Conservation (phyloP, 2,113 vertebrate genomes). For the Engystomops pustulosus region DNA sequence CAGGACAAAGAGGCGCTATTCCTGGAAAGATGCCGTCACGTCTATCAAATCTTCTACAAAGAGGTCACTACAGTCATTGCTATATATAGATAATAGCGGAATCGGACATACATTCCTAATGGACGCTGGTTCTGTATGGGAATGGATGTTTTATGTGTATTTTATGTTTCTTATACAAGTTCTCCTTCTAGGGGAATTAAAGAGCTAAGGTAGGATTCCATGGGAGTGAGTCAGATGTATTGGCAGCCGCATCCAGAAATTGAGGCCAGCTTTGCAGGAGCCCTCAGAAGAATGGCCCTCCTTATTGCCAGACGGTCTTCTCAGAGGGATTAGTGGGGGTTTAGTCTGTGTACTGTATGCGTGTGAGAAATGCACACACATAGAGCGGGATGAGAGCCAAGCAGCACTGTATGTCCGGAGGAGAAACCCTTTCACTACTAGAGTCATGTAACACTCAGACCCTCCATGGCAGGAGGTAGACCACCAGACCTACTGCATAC, state of each 20-base stretch:
- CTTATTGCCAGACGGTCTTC: constrained; percentile 68
- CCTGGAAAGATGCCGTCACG: not conserved
- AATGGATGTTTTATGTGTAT: constrained; percentile 4
- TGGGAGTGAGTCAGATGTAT: constrained; percentile 85
- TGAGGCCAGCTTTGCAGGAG: constrained; percentile 73
- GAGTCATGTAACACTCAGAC: not conserved
- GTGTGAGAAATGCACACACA: not conserved
- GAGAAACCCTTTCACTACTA: constrained; percentile 8
- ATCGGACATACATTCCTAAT: not conserved
- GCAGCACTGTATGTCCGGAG: constrained; percentile 37
- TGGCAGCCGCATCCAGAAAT: constrained; percentile 76
- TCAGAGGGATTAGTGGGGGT: constrained; percentile 64
- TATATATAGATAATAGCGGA: not conserved
- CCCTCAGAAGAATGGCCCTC: constrained; percentile 63
- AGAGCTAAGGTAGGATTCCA: constrained; percentile 89
- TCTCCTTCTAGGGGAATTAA: constrained; percentile 88
- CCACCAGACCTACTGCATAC: not conserved
- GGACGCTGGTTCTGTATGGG: not conserved
- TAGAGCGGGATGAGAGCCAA: constrained; percentile 56
- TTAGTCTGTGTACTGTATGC: not conserved
- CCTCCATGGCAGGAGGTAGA: not conserved
- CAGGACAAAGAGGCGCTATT: not conserved
- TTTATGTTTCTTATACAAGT: constrained; percentile 76
- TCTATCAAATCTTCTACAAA: not conserved
- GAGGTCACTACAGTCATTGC: not conserved